phyloP scores from a whole-genome alignment of 1,140 invertebrate genomes.

The Tenebrio molitor region DNA sequence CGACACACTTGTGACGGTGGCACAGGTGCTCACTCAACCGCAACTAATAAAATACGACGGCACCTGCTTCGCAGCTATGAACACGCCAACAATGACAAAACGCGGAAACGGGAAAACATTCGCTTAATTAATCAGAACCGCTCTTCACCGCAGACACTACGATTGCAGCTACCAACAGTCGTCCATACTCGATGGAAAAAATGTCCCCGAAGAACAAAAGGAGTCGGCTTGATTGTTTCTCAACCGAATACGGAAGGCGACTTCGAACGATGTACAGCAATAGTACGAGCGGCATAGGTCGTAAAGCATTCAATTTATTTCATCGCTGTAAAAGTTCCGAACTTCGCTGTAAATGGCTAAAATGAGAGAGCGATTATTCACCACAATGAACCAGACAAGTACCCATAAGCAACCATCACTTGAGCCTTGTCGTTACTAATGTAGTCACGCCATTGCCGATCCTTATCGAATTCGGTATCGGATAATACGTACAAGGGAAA shows the following conservation, averaged over 20 bases:
- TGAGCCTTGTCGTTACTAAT: neutral
- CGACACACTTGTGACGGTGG: conserved; percentile 37
- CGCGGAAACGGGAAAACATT: conserved; percentile 11
- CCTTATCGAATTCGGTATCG: conserved; percentile 6
- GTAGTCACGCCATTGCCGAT: conserved; percentile 21
- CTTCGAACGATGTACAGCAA: conserved; percentile 1
- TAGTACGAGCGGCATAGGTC: neutral
- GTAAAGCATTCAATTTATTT: conserved; percentile 32
- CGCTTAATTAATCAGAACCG: conserved; percentile 32
- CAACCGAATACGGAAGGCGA: neutral
- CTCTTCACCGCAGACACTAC: neutral
- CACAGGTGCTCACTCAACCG: conserved; percentile 20
- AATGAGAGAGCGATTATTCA: conserved; percentile 8
- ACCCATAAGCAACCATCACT: conserved; percentile 1
- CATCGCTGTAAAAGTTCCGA: conserved; percentile 1
- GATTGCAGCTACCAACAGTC: no score
- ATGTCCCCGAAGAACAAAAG: neutral
- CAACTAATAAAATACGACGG: conserved; percentile 30
- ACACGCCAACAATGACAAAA: conserved; percentile 3
- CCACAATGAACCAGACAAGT: neutral
- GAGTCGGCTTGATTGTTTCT: neutral
- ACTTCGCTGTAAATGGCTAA: conserved; percentile 6
- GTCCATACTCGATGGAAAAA: no score
- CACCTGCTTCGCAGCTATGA: conserved; percentile 20
- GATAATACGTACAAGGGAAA: neutral